These are phyloP conservation scores for Acanthococcus lagerstroemiae DNA, from an alignment of 2,888 invertebrate genomes.

Conservation along the genomic window DNA sequence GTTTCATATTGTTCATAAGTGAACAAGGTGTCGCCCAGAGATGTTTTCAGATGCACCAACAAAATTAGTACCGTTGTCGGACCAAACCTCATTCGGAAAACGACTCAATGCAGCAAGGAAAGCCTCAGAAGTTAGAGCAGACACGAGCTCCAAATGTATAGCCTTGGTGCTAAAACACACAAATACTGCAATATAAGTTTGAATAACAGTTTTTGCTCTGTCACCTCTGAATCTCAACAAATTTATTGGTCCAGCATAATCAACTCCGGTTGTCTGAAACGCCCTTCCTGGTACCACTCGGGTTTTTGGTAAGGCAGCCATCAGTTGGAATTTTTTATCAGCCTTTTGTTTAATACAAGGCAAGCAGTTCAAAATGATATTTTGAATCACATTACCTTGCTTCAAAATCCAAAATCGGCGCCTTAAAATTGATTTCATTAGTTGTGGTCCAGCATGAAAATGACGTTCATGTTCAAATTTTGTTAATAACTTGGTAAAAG, in stretches of 20 bases:
- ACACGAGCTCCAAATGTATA: constrained; percentile 2
- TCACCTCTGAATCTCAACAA: not conserved
- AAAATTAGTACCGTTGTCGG: constrained; percentile 3
- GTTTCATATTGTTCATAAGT: not conserved
- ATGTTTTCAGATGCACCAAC: not conserved
- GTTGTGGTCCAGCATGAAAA: constrained; percentile 33
- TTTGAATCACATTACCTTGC: not conserved
- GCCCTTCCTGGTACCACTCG: constrained; percentile 21
- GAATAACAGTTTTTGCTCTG: not conserved
- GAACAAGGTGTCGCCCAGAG: constrained; percentile 37
- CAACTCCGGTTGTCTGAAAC: not conserved
- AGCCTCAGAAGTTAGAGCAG: not conserved
- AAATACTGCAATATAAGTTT: constrained; percentile 5
- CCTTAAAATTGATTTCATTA: not conserved
- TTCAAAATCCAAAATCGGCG: not conserved
- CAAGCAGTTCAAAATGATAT: not conserved
- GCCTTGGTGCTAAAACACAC: constrained; percentile 7
- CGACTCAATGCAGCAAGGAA: constrained; percentile 1
- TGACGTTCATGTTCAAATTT: constrained; percentile 32
- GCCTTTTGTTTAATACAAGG: not conserved
- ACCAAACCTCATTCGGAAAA: not conserved
- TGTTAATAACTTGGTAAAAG: constrained; percentile 28
- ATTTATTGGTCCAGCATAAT: constrained; percentile 9
- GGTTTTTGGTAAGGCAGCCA: constrained; percentile 37
- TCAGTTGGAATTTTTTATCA: constrained; percentile 30